Base-by-base conservation (phyloP, 2,888 invertebrate genomes). In the Agrilus cyanescens region DNA sequence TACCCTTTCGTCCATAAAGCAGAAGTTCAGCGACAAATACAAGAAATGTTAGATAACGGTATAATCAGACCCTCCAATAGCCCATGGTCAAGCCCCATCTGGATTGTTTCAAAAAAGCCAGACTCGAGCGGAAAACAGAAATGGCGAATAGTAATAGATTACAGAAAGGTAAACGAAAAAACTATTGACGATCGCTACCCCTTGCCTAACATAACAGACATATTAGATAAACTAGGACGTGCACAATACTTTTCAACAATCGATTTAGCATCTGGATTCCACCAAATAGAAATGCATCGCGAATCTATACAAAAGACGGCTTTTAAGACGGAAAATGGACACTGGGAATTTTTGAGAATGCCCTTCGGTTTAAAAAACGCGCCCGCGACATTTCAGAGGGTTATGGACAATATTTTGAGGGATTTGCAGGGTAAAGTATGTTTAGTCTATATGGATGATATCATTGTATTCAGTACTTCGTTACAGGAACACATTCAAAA, bases 391-490 rank as follows among this genome's bases (percentile, higher is more conserved):
- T 56, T 57, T 44, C 53, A 57, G 43, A 29, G 54, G 2, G 45
- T 55, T 1, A 58, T 57, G 54, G 52, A 57, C 44, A 49, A 49
- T 33, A 41, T 57, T 4, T 37, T 58, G 20, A 30, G 43, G 13
- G 54, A 50, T 10, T 43, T 53, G 6, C 42, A 50, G 32, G 45
- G 46, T 29, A 53, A 53, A 47, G 48, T 37, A 20, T 53, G 52
- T 8, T 38, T 54, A 6, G 52, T 54, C 1, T 60, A 56, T 46
- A 47, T 58, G 18, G 61, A 61, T 30, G 60, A 61, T 41, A 54
- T 57, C 4, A 50, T 63, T 6, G 46, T 60, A 12, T 59, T 51
- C 35, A n/a, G n/a, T n/a, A n/a, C 48, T 7, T 52, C 50, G 1
- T 38, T 59, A 7, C 51, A 58, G 37, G 56, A 60, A 47, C 43